Conservation (phyloP, 1,140 invertebrate genomes). For the Drosophila orena region DNA sequence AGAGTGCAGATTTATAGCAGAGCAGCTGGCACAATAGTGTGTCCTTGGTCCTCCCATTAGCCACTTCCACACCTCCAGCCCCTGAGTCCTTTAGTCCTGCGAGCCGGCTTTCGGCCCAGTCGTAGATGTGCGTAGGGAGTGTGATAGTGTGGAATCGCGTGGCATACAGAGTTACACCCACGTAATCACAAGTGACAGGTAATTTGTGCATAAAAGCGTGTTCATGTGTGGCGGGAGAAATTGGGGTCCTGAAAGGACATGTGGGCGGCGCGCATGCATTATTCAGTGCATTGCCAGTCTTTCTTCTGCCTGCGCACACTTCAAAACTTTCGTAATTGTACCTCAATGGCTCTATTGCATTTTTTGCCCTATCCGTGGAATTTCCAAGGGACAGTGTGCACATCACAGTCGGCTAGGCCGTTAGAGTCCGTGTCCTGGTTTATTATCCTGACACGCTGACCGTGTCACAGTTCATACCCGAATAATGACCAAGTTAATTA, state of each 20-base stretch:
- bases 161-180: conserved; percentile 46
- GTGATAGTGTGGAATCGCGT: conserved; percentile 6
- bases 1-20: conserved; percentile 58
- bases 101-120: conserved; percentile 25
- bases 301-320: conserved; percentile 38
- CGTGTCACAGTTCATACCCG: too few species aligned
- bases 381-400: conserved; percentile 46
- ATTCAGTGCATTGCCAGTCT: conserved; percentile 67
- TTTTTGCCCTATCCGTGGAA: conserved; percentile 58
- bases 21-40: conserved; percentile 51
- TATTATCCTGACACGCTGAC: too few species aligned
- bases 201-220: conserved; percentile 75
- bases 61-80: conserved; percentile 24
- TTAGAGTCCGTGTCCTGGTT: too few species aligned
- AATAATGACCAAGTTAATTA: too few species aligned
- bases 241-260: neutral
- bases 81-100: conserved; percentile 9
- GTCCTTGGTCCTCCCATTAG: conserved; percentile 14
- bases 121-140: conserved; percentile 3
- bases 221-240: conserved; percentile 10
- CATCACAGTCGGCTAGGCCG: neutral
- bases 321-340: conserved; percentile 61
- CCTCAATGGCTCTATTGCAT: conserved; percentile 27
- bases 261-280: conserved; percentile 45
- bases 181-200: conserved; percentile 77